phyloP scores from a whole-genome alignment of 2,113 vertebrate species.

The Cyprinodon brontotheroides region DNA sequence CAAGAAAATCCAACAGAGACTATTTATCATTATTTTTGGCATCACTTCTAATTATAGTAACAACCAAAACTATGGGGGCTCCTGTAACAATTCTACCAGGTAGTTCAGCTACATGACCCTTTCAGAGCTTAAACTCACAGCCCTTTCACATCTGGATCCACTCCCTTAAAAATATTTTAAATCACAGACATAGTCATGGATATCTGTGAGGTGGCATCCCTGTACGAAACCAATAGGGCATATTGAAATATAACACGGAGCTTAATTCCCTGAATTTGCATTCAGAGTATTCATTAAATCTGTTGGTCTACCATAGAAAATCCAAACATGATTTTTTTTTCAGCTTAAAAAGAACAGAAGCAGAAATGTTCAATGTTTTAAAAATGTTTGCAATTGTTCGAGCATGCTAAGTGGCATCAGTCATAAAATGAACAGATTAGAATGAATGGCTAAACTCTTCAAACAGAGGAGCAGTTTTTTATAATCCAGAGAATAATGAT shows the following conservation, averaged over 20 bases:
- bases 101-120: background rate
- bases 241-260: background rate
- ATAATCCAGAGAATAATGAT: background rate
- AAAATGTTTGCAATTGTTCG: background rate
- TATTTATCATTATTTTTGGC: too few relatives aligned
- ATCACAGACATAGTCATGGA: background rate
- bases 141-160: too few relatives aligned
- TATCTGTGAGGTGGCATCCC: background rate
- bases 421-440: background rate
- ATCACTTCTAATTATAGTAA: too few relatives aligned
- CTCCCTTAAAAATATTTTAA: background rate
- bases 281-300: background rate
- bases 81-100: background rate
- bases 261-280: background rate
- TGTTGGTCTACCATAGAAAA: background rate
- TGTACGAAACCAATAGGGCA: too few relatives aligned
- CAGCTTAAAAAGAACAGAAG: background rate
- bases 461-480: background rate
- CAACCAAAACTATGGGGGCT: background rate
- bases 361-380: background rate
- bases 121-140: background rate
- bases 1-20: background rate
- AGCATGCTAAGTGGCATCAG: background rate
- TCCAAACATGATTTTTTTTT: background rate
- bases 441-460: too few relatives aligned